Conservation (phyloP, 1,140 invertebrate species). For the Lepidostoma basale region DNA sequence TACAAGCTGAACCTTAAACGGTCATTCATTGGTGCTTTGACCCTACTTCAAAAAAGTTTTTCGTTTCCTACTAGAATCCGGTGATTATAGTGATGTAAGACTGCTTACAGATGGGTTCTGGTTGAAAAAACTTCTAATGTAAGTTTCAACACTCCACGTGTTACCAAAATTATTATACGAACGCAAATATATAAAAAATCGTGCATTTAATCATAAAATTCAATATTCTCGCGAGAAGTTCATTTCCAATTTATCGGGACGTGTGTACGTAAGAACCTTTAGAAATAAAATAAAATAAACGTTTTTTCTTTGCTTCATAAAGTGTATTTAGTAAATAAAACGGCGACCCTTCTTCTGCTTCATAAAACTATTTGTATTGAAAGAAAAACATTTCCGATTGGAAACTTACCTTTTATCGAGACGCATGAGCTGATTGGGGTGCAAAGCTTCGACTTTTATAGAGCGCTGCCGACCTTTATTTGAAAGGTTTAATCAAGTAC, state of each 20-base stretch:
- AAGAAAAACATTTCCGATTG: conserved; percentile 12
- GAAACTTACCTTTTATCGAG: background rate
- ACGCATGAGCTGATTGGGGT: conserved; percentile 4
- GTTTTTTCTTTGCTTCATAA: background rate
- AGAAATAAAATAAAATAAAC: background rate
- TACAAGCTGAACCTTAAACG: too few relatives aligned
- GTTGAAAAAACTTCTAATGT: too few relatives aligned
- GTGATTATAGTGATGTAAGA: too few relatives aligned
- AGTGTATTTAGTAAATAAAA: background rate
- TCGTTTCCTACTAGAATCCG: too few relatives aligned
- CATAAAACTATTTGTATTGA: conserved; percentile 2
- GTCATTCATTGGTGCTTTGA: too few relatives aligned
- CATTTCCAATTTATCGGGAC: background rate
- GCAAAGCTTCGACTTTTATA: background rate
- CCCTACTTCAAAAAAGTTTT: too few relatives aligned
- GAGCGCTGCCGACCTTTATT: too few relatives aligned
- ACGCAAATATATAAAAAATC: too few relatives aligned
- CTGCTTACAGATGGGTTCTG: too few relatives aligned
- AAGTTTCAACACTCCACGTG: too few relatives aligned
- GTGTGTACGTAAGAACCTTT: background rate
- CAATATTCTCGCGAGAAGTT: background rate
- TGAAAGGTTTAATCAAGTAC: background rate
- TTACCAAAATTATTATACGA: too few relatives aligned
- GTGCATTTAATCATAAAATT: background rate
- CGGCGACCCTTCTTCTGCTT: background rate